Evolutionary conservation across 2,113 vertebrate species (phyloP), one percentile per base, ranked within the genome.

Genomic region (Cnemophilus loriae): DNA sequence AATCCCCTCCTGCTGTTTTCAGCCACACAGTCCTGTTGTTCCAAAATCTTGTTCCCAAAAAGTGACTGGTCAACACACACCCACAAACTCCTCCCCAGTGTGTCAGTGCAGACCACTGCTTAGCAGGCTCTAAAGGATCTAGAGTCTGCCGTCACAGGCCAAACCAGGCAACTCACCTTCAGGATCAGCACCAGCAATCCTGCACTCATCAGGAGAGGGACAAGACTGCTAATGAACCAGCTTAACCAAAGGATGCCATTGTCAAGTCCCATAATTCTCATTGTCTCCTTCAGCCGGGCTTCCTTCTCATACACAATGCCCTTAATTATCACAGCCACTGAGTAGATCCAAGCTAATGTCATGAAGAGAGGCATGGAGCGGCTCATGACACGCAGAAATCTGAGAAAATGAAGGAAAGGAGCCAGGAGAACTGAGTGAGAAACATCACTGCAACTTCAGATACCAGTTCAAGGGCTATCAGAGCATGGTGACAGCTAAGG

Each of bases 341-440:
- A 99, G 96, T 99, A 99, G 97, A 99, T 99, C 99, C 99, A 99
- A 46, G 99, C 99, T 95, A 99, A 96, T 1, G 99, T 99, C 99
- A 99, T 99, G 97, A 99, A 99, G 35, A 99, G 98, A 0, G 99
- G 99, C 99, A 99, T 99, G 42, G 99, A 99, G 41, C 99, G 99
- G 91, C 99, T 99, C 98, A 99, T 99, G 56, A 99, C 98, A 17
- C 99, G 98, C 84, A 99, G 96, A 96, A 99, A 99, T 77, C 99
- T 99, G 94, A 46, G 65, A 92, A 60, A 52, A 63, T 20, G 19
- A 92, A 82, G n/a, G 30, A 49, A 11, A 61, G 1, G 10, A 13
- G 6, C 2, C 39, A 73, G 13, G 5, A 63, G 63, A 64, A 71
- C 23, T 10, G 6, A 46, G 47, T 90, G 52, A 81, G 42, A 76